These are phyloP conservation scores for Formica aserva DNA, from an alignment of 2,888 invertebrate genomes.

Conservation along the genomic window DNA sequence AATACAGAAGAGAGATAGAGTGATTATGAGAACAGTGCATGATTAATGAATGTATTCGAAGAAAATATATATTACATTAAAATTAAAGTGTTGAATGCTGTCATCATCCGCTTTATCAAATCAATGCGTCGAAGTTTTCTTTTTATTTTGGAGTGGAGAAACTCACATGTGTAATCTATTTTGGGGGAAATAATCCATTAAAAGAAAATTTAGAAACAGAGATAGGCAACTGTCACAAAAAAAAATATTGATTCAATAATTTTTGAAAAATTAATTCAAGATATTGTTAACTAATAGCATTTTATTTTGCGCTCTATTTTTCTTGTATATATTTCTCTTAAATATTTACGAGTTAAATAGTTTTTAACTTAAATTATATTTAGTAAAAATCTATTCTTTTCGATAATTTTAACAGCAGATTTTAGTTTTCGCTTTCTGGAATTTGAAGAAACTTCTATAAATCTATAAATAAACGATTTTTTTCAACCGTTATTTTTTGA, in stretches of 20 bases:
- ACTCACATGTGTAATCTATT: background rate
- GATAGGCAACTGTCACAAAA: background rate
- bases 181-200: background rate
- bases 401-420: background rate
- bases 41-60: constrained; percentile 34
- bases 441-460: background rate
- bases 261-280: background rate
- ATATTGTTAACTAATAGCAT: background rate
- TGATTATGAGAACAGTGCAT: constrained; percentile 35
- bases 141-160: background rate
- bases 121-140: background rate
- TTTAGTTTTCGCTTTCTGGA: background rate
- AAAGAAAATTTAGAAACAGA: background rate
- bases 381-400: background rate
- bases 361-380: constrained; percentile 2
- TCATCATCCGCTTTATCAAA: background rate
- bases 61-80: background rate
- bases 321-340: background rate
- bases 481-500: background rate
- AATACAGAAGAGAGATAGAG: constrained; percentile 26
- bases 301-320: background rate
- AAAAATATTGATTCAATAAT: background rate
- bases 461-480: background rate
- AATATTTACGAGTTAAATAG: background rate
- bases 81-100: background rate